A percentile compares a stretch with the other conserved stretches of the same genome.
Evolutionary conservation across 2,113 vertebrate species (phyloP).

Genomic region (Sphyrna mokarran): DNA sequence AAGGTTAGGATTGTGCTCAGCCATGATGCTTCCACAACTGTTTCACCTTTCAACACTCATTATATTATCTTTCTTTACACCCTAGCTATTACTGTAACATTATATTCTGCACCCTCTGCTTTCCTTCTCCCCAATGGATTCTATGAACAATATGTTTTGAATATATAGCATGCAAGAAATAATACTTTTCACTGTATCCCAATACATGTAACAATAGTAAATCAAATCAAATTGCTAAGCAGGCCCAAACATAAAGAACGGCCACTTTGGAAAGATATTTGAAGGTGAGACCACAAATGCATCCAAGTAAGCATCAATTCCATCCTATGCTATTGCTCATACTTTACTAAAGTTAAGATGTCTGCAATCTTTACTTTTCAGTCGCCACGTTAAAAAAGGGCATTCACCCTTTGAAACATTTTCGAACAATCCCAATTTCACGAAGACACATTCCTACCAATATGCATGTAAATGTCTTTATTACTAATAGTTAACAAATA

Average conservation of each 20-base stretch:
- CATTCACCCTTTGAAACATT: background rate
- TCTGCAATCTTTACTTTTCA: background rate
- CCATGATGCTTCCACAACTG: background rate
- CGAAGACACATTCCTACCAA: background rate
- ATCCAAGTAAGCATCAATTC: background rate
- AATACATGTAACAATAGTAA: too few relatives aligned
- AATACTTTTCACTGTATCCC: too few relatives aligned
- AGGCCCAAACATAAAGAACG: background rate
- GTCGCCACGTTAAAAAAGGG: background rate
- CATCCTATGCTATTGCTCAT: background rate
- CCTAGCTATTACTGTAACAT: too few relatives aligned
- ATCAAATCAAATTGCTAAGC: background rate
- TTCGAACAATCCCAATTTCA: background rate
- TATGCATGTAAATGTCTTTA: background rate
- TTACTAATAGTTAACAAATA: background rate
- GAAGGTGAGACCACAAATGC: background rate
- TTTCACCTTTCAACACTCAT: background rate
- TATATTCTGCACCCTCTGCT: too few relatives aligned
- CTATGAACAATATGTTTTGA: too few relatives aligned
- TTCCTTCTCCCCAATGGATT: too few relatives aligned
- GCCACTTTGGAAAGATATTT: background rate
- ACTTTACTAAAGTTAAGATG: background rate
- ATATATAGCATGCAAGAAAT: too few relatives aligned
- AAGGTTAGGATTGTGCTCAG: background rate
- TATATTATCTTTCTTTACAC: too few relatives aligned